A percentile compares a stretch with the other conserved stretches of the same genome.
phyloP scores from a whole-genome alignment of 2,113 vertebrate genomes.

The Neotoma lepida region DNA sequence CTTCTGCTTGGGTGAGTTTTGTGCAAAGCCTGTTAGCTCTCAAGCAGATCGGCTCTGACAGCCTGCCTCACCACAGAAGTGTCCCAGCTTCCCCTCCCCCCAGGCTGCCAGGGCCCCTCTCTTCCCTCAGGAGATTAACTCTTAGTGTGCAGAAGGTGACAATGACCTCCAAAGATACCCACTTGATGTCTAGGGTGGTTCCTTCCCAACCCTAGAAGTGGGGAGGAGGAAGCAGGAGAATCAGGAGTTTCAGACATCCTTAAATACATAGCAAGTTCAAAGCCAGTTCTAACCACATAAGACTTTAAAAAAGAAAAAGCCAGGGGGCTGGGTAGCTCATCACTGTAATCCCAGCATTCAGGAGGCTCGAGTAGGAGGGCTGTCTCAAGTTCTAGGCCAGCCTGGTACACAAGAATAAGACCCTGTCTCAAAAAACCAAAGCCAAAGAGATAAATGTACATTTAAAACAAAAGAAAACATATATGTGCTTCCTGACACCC shows the following conservation, averaged over 20 bases:
- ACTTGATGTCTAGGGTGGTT: neutral
- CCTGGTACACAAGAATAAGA: no score
- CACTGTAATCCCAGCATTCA: neutral
- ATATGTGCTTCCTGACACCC: neutral
- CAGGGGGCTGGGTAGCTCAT: neutral
- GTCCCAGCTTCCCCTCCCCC: neutral
- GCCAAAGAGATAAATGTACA: neutral
- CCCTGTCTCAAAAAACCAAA: neutral
- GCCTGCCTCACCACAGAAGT: neutral
- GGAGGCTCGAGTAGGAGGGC: neutral
- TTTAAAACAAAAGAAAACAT: neutral
- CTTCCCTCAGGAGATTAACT: neutral
- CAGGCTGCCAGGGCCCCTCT: neutral
- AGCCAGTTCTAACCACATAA: neutral
- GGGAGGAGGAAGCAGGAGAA: neutral
- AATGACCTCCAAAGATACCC: neutral
- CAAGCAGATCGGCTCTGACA: constrained; percentile 36
- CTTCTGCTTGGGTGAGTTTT: constrained; percentile 52
- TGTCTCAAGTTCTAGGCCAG: neutral
- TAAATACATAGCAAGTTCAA: neutral
- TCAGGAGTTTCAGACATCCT: neutral
- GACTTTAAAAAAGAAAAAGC: neutral
- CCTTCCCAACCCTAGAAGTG: neutral
- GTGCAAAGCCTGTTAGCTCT: constrained; percentile 6
- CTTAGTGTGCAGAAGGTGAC: neutral